phyloP scores from a whole-genome alignment of 2,797 vertebrate species.

The Brotogeris chrysoptera region DNA sequence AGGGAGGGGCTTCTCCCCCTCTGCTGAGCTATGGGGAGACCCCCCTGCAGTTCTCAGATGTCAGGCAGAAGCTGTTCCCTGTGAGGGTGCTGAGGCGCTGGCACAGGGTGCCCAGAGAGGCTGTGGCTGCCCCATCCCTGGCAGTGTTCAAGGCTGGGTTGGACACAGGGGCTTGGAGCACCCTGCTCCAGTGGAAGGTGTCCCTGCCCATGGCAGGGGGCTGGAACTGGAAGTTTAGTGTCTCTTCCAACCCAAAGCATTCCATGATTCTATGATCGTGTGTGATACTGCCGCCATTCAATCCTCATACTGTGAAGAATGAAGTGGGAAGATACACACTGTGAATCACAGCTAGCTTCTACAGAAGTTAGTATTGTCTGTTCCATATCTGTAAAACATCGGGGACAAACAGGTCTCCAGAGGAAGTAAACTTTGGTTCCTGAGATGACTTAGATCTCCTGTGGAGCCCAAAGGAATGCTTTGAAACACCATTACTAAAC shows the following conservation, averaged over 20 bases:
- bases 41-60: background rate
- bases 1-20: background rate
- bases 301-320: background rate
- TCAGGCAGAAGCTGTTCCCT: background rate
- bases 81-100: background rate
- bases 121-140: background rate
- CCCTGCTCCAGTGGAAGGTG: background rate
- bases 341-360: background rate
- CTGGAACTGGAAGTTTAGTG: background rate
- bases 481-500: background rate
- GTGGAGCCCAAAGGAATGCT: background rate
- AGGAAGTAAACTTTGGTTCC: background rate
- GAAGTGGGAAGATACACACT: background rate
- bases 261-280: background rate
- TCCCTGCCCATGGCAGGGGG: background rate
- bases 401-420: background rate
- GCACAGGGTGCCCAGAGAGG: background rate
- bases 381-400: background rate
- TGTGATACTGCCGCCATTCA: background rate
- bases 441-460: background rate
- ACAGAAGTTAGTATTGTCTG: background rate
- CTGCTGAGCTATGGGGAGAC: background rate
- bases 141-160: too few species aligned
- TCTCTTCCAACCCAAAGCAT: background rate
- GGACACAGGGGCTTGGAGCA: background rate